Base-by-base conservation (phyloP, 2,888 invertebrate genomes). In the Sminthurinus aureus region DNA sequence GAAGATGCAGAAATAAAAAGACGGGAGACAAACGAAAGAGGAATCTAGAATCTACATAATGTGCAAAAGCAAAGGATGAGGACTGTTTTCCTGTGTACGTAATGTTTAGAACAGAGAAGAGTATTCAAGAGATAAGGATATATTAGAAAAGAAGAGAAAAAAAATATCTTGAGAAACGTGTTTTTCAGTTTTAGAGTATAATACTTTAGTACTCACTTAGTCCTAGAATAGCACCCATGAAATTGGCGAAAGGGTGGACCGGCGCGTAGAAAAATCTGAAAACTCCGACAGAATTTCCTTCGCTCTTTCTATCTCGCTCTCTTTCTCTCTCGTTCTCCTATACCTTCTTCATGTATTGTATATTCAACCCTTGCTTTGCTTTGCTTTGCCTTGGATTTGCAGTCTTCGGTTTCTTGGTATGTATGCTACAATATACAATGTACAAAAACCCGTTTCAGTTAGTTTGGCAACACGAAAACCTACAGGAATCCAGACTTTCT, bases 171-270 rank as follows among this genome's bases (percentile, higher is more conserved):
- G 71, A 11, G 22, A 71, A 71, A n/a, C 13, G 22, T 22, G 22
- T 71, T 22, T 67, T 8, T n/a, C 12, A 22, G 71, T 71, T 24
- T 24, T 71, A n/a, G n/a, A n/a, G n/a, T n/a, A n/a, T n/a, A n/a
- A n/a, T n/a, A n/a, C n/a, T n/a, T n/a, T n/a, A 24, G 20, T 20
- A 71, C 71, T 52, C 52, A 11, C 52, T 52, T 52, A 13, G 71
- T 80, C 71, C 80, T 73, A 18, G 73, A 73, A 80, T 79, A 79
- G 79, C 79, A 77, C n/a, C 50, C 11, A 74, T 76, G 24, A 78
- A 85, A 85, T 83, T 86, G 86, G 85, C 86, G 83, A 69, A 50
- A 38, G 26, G 22, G n/a, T 50, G 81, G 84, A 83, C 86, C 83
- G 83, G 86, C 86, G 86, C 86, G 84, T 78, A 78, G 66, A 64